A percentile compares a stretch with the other conserved stretches of the same genome.
phyloP scores from a whole-genome alignment of 2,797 vertebrate species.

The Cirrhinus molitorella region DNA sequence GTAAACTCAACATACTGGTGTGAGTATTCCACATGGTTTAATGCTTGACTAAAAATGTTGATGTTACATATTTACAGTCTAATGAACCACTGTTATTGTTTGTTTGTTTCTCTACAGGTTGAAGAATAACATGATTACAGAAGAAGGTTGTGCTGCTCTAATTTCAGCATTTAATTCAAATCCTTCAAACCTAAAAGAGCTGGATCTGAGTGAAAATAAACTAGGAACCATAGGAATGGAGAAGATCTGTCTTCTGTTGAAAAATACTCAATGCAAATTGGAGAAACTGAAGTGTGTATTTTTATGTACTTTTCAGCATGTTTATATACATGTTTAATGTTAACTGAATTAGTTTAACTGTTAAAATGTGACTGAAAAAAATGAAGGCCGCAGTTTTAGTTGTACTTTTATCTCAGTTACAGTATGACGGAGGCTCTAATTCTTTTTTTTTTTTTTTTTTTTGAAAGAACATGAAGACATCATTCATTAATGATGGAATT shows the following conservation, averaged over 20 bases:
- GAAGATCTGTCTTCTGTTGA: neutral
- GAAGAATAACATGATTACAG: neutral
- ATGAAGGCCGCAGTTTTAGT: too few relatives aligned
- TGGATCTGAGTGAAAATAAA: neutral
- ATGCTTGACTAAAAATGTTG: neutral
- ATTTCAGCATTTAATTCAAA: neutral
- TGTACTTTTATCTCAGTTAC: neutral
- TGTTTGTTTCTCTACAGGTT: neutral
- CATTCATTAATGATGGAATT: too few relatives aligned
- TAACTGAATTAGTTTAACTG: neutral
- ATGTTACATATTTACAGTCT: neutral
- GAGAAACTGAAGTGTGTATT: neutral
- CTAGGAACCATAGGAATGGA: accelerated
- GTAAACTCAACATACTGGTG: too few relatives aligned
- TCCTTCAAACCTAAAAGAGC: neutral
- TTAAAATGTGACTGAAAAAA: too few relatives aligned
- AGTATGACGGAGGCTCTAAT: neutral
- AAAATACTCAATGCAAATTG: neutral
- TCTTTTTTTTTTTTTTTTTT: too few relatives aligned
- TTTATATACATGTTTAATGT: neutral
- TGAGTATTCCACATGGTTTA: neutral
- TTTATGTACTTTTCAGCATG: neutral
- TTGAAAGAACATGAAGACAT: too few relatives aligned
- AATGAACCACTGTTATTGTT: neutral
- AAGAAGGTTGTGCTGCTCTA: neutral